phyloP scores from a whole-genome alignment of 2,113 vertebrate genomes.

The Alexandromys fortis region DNA sequence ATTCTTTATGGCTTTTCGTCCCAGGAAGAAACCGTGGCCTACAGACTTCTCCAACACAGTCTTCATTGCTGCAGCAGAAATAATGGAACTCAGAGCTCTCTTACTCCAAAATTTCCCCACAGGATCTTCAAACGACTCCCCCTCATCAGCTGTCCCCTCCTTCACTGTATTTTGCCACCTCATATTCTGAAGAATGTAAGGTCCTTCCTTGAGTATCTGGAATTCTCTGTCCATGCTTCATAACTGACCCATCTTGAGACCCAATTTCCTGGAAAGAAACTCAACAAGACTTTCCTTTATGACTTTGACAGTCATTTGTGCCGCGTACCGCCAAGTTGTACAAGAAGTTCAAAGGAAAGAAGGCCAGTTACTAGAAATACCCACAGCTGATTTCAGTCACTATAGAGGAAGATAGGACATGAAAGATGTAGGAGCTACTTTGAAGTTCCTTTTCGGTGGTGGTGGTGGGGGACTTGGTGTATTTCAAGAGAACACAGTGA shows the following conservation, averaged over 20 bases:
- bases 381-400: neutral
- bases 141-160: neutral
- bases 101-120: slow-evolving; percentile 12
- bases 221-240: slow-evolving; percentile 9
- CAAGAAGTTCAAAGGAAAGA: slow-evolving; percentile 36
- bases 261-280: neutral
- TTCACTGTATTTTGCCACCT: neutral
- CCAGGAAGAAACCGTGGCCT: neutral
- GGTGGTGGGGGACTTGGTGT: neutral
- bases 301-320: slow-evolving; percentile 36
- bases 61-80: neutral
- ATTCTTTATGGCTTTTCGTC: neutral
- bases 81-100: neutral
- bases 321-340: neutral
- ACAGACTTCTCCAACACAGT: neutral
- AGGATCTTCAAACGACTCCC: neutral
- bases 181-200: neutral
- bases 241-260: neutral
- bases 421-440: neutral
- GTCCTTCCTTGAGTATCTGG: neutral
- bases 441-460: neutral
- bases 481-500: slow-evolving; percentile 27
- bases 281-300: neutral
- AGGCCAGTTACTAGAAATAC: slow-evolving; percentile 9
- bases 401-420: neutral